Percentiles rank a stretch among this genome's conserved stretches.
These are phyloP conservation scores for Picathartes gymnocephalus DNA, from an alignment of 2,113 vertebrate species.

Conservation along the genomic window DNA sequence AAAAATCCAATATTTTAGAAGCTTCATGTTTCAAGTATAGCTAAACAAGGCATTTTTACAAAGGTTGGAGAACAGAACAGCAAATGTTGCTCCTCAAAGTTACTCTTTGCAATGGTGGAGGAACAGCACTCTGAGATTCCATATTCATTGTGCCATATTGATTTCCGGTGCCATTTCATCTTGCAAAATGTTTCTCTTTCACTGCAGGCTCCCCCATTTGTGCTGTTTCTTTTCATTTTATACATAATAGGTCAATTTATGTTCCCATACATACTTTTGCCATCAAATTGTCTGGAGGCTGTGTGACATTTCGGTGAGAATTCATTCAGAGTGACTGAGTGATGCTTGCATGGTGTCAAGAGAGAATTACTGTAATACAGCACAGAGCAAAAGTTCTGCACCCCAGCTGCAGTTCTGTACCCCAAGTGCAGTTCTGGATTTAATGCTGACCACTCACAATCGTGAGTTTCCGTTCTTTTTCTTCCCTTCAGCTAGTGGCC, in stretches of 20 bases:
- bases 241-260: not conserved
- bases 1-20: not conserved
- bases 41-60: not conserved
- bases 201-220: not conserved
- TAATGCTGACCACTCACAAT: not conserved
- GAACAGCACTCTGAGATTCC: not conserved
- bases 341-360: not conserved
- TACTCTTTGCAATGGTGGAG: not conserved
- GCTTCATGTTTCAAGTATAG: not conserved
- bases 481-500: not conserved
- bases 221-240: not conserved
- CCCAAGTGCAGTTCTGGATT: not conserved
- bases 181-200: not conserved
- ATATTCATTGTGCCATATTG: not conserved
- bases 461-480: not conserved
- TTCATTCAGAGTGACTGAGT: not conserved
- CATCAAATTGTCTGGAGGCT: not conserved
- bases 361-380: not conserved
- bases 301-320: not conserved
- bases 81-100: not conserved
- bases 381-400: not conserved
- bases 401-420: not conserved
- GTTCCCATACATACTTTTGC: not conserved
- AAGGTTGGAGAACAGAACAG: not conserved
- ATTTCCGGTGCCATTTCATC: not conserved